Evolutionary conservation across 2,888 invertebrate genomes (phyloP).

Genomic region (Rhamphomyia laevipes): DNA sequence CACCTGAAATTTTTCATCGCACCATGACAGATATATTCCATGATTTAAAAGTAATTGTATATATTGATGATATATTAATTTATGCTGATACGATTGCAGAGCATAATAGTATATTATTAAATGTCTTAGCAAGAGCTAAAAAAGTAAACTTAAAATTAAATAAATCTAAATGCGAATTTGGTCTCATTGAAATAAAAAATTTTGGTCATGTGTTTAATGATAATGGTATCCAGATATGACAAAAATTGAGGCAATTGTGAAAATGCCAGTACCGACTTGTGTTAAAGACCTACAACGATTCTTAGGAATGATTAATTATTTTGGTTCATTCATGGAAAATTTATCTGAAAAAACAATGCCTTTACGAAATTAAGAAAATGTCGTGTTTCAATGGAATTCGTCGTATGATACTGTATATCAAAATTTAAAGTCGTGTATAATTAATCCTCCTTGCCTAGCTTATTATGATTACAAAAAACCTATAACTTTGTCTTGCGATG

Average conservation of each 20-base stretch:
- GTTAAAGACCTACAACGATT: constrained; percentile 10
- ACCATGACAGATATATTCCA: constrained; percentile 12
- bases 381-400: constrained; percentile 6
- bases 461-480: constrained; percentile 1
- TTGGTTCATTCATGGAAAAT: constrained; percentile 15
- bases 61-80: constrained; percentile 7
- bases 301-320: constrained; percentile 15
- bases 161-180: constrained; percentile 6
- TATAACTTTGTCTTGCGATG: constrained; percentile 4
- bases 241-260: constrained; percentile 5
- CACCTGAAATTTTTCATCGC: constrained; percentile 19
- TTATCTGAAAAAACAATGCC: constrained; percentile 13
- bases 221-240: constrained; percentile 1
- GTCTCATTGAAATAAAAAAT: not conserved
- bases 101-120: constrained; percentile 3
- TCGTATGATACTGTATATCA: constrained; percentile 2
- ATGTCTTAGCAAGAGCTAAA: constrained; percentile 3
- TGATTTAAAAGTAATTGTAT: constrained; percentile 8
- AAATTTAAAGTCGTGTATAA: not conserved
- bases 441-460: constrained; percentile 1
- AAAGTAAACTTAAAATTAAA: constrained; percentile 7
- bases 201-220: constrained; percentile 7
- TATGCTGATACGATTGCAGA: constrained; percentile 3
- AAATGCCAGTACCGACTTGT: constrained; percentile 2
- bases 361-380: constrained; percentile 7